Percentiles rank a stretch among this genome's conserved stretches.
Evolutionary conservation across 2,797 vertebrate species (phyloP).

Genomic region (Pseudomugil gertrudae): DNA sequence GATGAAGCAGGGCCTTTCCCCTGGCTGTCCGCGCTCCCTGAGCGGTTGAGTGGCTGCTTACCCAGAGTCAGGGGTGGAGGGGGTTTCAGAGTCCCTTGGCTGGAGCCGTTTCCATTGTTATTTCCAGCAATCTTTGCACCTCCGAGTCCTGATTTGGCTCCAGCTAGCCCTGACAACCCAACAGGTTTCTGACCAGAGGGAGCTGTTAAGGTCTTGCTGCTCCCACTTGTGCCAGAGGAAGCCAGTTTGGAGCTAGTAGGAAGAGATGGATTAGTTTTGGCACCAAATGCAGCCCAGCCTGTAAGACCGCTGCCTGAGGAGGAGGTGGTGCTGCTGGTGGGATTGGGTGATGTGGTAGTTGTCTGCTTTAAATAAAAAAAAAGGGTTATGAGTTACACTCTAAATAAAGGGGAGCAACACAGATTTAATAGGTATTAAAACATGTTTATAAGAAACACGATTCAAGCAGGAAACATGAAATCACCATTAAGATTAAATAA

Average conservation of each 20-base stretch:
- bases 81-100: slow-evolving; percentile 85
- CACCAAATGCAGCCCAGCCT: slow-evolving; percentile 95
- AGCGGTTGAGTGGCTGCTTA: slow-evolving; percentile 91
- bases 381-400: not conserved
- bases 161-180: slow-evolving; percentile 87
- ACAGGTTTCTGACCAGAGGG: slow-evolving; percentile 88
- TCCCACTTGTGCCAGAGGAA: slow-evolving; percentile 80
- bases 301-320: slow-evolving; percentile 90
- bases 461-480: not conserved
- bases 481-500: no score
- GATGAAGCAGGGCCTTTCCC: slow-evolving; percentile 86
- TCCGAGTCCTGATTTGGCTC: slow-evolving; percentile 86
- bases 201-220: slow-evolving; percentile 84
- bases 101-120: slow-evolving; percentile 78
- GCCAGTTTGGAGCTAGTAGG: slow-evolving; percentile 87
- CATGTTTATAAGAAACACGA: not conserved
- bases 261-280: slow-evolving; percentile 88
- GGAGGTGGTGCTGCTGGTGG: slow-evolving; percentile 82
- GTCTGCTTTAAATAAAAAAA: slow-evolving; percentile 73
- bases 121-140: slow-evolving; percentile 83
- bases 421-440: not conserved
- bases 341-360: slow-evolving; percentile 86
- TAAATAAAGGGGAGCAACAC: not conserved
- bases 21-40: slow-evolving; percentile 88
- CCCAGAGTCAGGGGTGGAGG: slow-evolving; percentile 91